Evolutionary conservation across 2,888 invertebrate genomes (phyloP), one percentile per base, ranked within the genome.

Genomic region (Ceramica pisi): DNA sequence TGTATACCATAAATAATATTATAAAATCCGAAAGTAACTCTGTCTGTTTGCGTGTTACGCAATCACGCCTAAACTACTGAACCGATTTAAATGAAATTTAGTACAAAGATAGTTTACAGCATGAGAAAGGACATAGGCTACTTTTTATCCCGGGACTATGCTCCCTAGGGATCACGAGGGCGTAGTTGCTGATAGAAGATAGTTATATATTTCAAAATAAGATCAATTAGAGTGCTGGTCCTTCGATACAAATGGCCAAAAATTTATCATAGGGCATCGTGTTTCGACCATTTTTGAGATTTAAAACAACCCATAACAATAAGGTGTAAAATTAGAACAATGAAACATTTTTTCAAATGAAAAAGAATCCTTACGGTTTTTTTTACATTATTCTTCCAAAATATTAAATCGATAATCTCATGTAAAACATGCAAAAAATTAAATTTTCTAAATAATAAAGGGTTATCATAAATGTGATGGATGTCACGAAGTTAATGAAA

Each of bases 401-500:
- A 44, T n/a, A 38, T 56, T 57, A 57, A 48, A 31, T 50, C 4
- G 3, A 26, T 0, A 44, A 23, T 71, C 16, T 23, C 14, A 23
- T 35, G 8, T 14, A 74, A 14, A 57, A 10, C 75, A 57, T 51
- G 67, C 51, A 35, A 31, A 51, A 9, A 16, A 19, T 16, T 35
- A 41, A 12, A 21, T 41, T 16, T 2, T 14, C 16, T 19, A 6
- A 46, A 46, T 46, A n/a, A 10, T 41, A 16, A 23, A 14, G 4
- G 3, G 19, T 59, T 23, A 62, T 16, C 53, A 59, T 19, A 0
- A 50, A 44, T 19, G 44, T 41, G 14, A 59, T n/a, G 0, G 14
- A 46, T 46, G 19, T 41, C 16, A 50, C n/a, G 44, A 6, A 67
- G 57, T 65, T 56, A 71, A 61, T 41, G 10, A 70, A 35, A 83